Evolutionary conservation across 2,797 vertebrate genomes (phyloP).

Genomic region (Heteromormyrus szaboi): DNA sequence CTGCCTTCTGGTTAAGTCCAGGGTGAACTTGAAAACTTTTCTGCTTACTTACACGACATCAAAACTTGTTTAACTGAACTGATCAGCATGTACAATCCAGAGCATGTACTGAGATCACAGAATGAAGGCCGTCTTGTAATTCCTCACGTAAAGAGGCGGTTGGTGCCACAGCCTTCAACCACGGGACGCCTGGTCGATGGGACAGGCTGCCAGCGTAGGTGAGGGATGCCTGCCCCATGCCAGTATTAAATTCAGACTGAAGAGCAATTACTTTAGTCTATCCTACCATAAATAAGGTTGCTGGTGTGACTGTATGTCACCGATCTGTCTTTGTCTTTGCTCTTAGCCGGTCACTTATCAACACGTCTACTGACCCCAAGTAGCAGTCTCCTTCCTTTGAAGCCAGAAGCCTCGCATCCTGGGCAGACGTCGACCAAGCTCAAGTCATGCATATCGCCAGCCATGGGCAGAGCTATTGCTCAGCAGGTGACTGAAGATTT

Average conservation of each 20-base stretch:
- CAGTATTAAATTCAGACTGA: neutral
- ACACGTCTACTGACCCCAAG: neutral
- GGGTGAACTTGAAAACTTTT: neutral
- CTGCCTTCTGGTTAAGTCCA: neutral
- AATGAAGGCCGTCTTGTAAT: neutral
- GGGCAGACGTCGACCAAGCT: neutral
- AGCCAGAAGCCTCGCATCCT: neutral
- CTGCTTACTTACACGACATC: neutral
- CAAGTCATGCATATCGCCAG: neutral
- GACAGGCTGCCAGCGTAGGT: neutral
- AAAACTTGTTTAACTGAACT: neutral
- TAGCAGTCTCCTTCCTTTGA: neutral
- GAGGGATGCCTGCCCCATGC: neutral
- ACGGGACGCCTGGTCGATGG: neutral
- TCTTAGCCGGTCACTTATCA: neutral
- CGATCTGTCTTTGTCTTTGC: neutral
- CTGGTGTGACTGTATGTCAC: neutral
- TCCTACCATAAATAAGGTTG: neutral
- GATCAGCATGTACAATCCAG: neutral
- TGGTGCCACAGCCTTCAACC: neutral
- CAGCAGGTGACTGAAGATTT: neutral
- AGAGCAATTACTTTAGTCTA: constrained; percentile 1
- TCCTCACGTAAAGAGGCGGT: neutral
- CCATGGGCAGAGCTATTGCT: neutral
- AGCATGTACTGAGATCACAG: neutral